Evolutionary conservation across 2,797 vertebrate species (phyloP).

Genomic region (Coccyzus lansbergi): DNA sequence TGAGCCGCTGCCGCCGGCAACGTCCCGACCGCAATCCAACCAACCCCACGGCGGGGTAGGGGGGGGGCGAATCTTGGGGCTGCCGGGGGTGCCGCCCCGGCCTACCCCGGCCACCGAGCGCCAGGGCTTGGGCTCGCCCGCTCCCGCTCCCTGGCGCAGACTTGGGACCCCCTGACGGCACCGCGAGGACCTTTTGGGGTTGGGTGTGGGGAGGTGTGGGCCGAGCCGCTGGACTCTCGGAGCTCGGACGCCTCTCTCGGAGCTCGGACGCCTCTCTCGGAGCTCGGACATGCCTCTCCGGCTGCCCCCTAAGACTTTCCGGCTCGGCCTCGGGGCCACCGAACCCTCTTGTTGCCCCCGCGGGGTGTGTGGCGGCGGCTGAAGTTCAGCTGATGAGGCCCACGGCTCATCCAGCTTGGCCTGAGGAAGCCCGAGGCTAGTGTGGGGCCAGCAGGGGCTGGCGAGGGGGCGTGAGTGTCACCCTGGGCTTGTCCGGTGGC

Average conservation of each 20-base stretch:
- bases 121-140: not conserved
- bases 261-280: too few relatives aligned
- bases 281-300: too few relatives aligned
- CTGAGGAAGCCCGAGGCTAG: not conserved
- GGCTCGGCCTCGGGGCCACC: accelerated
- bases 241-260: not conserved
- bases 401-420: not conserved
- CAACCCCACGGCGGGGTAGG: too few relatives aligned
- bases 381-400: too few relatives aligned
- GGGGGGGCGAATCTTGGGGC: too few relatives aligned
- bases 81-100: too few relatives aligned
- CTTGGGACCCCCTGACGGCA: too few relatives aligned
- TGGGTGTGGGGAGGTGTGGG: too few relatives aligned
- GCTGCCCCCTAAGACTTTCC: not conserved
- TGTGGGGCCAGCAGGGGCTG: too few relatives aligned
- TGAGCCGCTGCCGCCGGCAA: slow-evolving; percentile 50
- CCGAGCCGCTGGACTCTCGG: accelerated
- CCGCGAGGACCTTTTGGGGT: not conserved
- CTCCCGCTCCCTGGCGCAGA: not conserved
- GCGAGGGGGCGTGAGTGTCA: not conserved
- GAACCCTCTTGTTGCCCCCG: accelerated
- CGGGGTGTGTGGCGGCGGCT: accelerated
- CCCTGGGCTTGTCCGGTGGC: not conserved
- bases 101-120: accelerated
- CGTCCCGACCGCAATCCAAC: too few relatives aligned